Evolutionary conservation across 2,888 invertebrate species (phyloP).

Genomic region (Xanthorhoe spadicearia): DNA sequence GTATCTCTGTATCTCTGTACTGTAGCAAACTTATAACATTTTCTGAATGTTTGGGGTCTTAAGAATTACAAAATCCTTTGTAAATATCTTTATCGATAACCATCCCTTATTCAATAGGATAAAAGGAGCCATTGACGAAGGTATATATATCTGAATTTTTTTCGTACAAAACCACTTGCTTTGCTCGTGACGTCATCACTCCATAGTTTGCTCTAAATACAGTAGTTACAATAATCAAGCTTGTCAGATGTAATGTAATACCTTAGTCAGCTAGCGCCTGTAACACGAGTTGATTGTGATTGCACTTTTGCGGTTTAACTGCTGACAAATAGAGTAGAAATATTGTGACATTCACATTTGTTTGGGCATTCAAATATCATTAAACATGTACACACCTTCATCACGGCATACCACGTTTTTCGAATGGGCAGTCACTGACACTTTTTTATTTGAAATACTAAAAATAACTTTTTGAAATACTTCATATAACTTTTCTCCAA

Average conservation of each 20-base stretch:
- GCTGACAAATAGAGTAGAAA: slow-evolving; percentile 16
- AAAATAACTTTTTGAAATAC: too few species aligned
- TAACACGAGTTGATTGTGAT: slow-evolving; percentile 19
- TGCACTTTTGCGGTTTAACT: slow-evolving; percentile 26
- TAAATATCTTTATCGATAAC: not conserved
- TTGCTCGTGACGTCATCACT: not conserved
- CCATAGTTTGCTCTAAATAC: not conserved
- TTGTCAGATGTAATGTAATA: slow-evolving; percentile 11
- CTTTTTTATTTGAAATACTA: too few species aligned
- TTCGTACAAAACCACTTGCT: not conserved
- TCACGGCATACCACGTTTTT: too few species aligned
- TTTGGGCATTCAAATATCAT: not conserved
- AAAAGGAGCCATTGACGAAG: not conserved
- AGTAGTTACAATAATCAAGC: not conserved
- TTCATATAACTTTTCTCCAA: too few species aligned
- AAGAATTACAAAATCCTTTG: not conserved
- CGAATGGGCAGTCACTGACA: too few species aligned
- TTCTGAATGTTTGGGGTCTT: not conserved
- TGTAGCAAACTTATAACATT: not conserved
- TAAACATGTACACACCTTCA: too few species aligned
- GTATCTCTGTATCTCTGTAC: not conserved
- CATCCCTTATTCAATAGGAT: not conserved
- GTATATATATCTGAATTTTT: not conserved
- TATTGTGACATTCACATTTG: slow-evolving; percentile 7
- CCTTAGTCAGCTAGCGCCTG: slow-evolving; percentile 11